Percentiles rank a stretch among this genome's conserved stretches.
Evolutionary conservation across 2,113 vertebrate genomes (phyloP).

Genomic region (Lamprologus sp.): DNA sequence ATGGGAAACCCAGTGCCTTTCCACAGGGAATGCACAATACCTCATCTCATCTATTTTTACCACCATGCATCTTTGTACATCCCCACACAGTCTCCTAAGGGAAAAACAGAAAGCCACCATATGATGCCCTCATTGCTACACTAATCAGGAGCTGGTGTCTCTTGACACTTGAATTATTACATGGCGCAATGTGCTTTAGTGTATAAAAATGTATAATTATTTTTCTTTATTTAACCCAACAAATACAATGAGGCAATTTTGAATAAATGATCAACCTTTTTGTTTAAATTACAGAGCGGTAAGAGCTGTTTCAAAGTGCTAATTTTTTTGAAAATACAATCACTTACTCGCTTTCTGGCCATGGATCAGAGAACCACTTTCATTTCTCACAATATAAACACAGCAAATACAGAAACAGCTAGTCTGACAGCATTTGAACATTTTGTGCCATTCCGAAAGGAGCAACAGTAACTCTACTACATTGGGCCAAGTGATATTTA

Average conservation of each 20-base stretch:
- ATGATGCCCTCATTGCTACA: constrained; percentile 3
- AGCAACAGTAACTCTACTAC: background rate
- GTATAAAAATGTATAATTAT: background rate
- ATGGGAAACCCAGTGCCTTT: constrained; percentile 12
- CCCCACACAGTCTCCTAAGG: constrained; percentile 14
- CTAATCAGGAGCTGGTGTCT: background rate
- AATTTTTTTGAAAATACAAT: background rate
- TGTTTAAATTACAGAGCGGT: background rate
- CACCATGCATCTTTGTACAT: background rate
- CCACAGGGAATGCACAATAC: constrained; percentile 9
- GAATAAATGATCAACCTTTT: no score
- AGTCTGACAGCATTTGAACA: background rate
- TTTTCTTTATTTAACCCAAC: background rate
- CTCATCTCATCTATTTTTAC: constrained; percentile 44
- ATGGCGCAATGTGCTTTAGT: background rate
- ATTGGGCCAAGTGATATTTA: background rate
- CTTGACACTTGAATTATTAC: background rate
- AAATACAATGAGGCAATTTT: background rate
- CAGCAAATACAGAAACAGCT: background rate
- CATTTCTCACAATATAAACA: background rate
- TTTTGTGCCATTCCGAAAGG: background rate
- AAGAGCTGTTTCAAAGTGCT: background rate
- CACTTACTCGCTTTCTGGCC: background rate
- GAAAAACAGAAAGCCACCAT: background rate
- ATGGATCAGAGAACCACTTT: background rate